Base-by-base conservation (phyloP, 1,140 invertebrate genomes). In the Conopomorpha cramerella region DNA sequence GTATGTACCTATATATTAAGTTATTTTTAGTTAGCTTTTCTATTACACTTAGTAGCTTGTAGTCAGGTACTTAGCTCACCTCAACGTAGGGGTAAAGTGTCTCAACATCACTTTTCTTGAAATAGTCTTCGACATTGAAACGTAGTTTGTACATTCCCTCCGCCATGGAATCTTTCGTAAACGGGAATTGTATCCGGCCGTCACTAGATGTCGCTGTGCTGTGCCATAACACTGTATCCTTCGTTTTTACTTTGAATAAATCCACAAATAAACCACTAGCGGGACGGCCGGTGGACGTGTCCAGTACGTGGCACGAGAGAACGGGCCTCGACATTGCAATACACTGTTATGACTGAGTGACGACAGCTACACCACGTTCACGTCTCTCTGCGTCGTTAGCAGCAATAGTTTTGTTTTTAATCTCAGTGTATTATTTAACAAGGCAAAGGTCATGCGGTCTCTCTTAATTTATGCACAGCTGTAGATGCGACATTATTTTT, bases 1-100 rank as follows among this genome's bases (percentile, higher is more conserved):
- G n/a, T n/a, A n/a, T n/a, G n/a, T n/a, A n/a, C n/a, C n/a, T n/a
- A n/a, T n/a, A n/a, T n/a, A n/a, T n/a, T n/a, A n/a, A n/a, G n/a
- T n/a, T n/a, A n/a, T n/a, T n/a, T n/a, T n/a, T n/a, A n/a, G n/a
- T n/a, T n/a, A n/a, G n/a, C n/a, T n/a, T n/a, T n/a, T n/a, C n/a
- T n/a, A n/a, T n/a, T n/a, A n/a, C n/a, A n/a, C n/a, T n/a, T n/a
- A n/a, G n/a, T n/a, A n/a, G n/a, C n/a, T n/a, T n/a, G n/a, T n/a
- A n/a, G n/a, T n/a, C n/a, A n/a, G n/a, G n/a, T n/a, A n/a, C n/a
- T n/a, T n/a, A 15, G 51, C 53, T 58, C 62, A 90, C 87, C 74
- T 91, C 89, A 16, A 91, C 84, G 60, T 84, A 89, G 1, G 89
- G 89, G 62, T 88, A 91, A 45, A 91, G 80, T 0, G 86, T 85